Evolutionary conservation across 2,888 invertebrate genomes (phyloP).

Genomic region (Parnassius mnemosyne): DNA sequence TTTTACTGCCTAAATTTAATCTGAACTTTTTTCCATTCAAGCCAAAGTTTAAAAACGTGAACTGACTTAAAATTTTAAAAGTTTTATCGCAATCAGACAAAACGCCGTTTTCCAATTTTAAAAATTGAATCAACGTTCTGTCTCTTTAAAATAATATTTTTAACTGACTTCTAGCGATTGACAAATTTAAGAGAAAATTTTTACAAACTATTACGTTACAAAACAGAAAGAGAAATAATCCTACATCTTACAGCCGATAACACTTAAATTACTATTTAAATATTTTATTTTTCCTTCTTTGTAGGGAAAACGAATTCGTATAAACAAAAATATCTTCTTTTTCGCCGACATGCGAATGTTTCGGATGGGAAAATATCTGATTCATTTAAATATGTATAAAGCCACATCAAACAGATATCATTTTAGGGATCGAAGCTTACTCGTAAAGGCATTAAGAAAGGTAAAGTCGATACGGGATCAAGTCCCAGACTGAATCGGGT

Average conservation of each 20-base stretch:
- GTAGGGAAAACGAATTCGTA: conserved; percentile 24
- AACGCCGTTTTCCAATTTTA: not conserved
- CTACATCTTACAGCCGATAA: conserved; percentile 22
- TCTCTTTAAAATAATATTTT: not conserved
- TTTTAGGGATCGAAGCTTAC: conserved; percentile 34
- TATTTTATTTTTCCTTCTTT: conserved; percentile 21
- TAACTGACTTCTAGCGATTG: not conserved
- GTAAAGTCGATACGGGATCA: conserved; percentile 29
- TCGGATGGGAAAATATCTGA: conserved; percentile 39
- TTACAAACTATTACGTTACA: conserved; percentile 1
- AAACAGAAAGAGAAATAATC: conserved; percentile 12
- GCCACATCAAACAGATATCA: conserved; percentile 45
- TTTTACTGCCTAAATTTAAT: not conserved
- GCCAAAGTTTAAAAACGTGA: not conserved
- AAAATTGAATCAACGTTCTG: not conserved
- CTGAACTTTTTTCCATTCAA: not conserved
- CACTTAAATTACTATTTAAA: conserved; percentile 22
- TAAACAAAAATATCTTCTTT: conserved; percentile 31
- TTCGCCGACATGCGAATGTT: conserved; percentile 30
- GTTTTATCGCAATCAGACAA: no score
- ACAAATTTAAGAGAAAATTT: conserved; percentile 3
- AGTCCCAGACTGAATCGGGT: conserved; percentile 28
- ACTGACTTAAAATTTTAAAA: no score
- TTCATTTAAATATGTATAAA: conserved; percentile 56
- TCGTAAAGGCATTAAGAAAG: conserved; percentile 26